Evolutionary conservation across 2,888 invertebrate genomes (phyloP), one percentile per base, ranked within the genome.

Genomic region (Perizoma affinitatum): DNA sequence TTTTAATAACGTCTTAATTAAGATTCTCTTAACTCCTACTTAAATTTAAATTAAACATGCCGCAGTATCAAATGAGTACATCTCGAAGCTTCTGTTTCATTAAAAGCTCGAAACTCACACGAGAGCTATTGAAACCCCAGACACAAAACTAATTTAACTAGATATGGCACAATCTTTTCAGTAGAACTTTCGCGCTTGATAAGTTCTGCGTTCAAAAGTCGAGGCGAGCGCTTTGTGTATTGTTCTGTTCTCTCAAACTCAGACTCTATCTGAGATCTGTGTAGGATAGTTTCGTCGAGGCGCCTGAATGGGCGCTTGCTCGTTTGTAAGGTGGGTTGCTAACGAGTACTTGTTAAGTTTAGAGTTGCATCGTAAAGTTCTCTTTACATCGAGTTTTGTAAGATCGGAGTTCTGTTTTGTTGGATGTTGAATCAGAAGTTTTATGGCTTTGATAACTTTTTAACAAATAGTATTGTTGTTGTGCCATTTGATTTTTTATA

Each of bases 141-240:
- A 63, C 55, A 57, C 58, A 56, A 63, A 65, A 66, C 55, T 63
- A 53, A 64, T 64, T 63, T 64, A 66, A 68, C 66, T 64, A 63
- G 65, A 67, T 58, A 52, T 45, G 61, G 38, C 62, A 62, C 52
- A 62, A 61, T 63, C 56, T 57, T 61, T 50, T 46, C 42, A 54
- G 41, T 49, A 11, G 35, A 58, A 58, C 55, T 64, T 50, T 46
- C 46, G 65, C 61, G 61, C 46, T 60, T 54, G 51, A 49, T 54
- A 66, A 67, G 46, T 67, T 62, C 56, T 51, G 41, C 40, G 54
- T 47, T 57, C 41, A 35, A 53, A 64, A 64, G 56, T 61, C 62
- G 58, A 54, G 51, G 11, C 46, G 51, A 47, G 35, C 41, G 49
- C 62, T 61, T 58, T 63, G 60, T 64, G 54, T 63, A 61, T 61